Evolutionary conservation across 2,797 vertebrate genomes (phyloP), one percentile per base, ranked within the genome.

Genomic region (Pipistrellus pygmaeus): DNA sequence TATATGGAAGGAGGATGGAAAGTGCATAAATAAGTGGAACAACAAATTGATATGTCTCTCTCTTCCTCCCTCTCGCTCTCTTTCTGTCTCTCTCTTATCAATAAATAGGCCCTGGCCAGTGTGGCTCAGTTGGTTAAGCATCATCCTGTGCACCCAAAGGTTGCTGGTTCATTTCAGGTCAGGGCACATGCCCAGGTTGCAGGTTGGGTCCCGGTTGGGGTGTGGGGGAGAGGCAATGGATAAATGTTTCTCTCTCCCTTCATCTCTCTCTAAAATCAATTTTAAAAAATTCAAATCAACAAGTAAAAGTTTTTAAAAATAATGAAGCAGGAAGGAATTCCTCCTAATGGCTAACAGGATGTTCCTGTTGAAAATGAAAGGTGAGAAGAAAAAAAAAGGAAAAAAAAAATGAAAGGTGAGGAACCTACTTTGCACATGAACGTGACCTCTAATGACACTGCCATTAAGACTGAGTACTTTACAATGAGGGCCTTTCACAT

Each of bases 341-440:
- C 18, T 64, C 83, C 85, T 81, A 8, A 27, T 48, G 55, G 30
- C 27, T n/a, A 68, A 62, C 30, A 6, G 25, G 48, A 86, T 91
- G 41, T 94, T 95, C 30, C 62, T 46, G 60, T 32, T 81, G 96
- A 91, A 97, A 97, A 86, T 1, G 90, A 68, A 96, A 97, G 81
- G 88, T 73, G 60, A 69, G 62, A 71, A 91, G 51, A 66, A 93
- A 55, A 62, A 62, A 62, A 62, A 41, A 7, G 38, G 60, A 12
- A 30, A 62, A 91, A 97, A 97, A 91, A 97, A 97, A 86, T 0
- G 90, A 68, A 96, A 97, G 81, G 88, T 73, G 60, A 73, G 62
- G 83, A 96, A 68, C 48, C 21, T 66, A 94, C 91, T 97, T 95
- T 94, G 94, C 96, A 95, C 82, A 80, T 95, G 95, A 96, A 95